Evolutionary conservation across 1,140 invertebrate genomes (phyloP).

Genomic region (Trypoxylus dichotomus): DNA sequence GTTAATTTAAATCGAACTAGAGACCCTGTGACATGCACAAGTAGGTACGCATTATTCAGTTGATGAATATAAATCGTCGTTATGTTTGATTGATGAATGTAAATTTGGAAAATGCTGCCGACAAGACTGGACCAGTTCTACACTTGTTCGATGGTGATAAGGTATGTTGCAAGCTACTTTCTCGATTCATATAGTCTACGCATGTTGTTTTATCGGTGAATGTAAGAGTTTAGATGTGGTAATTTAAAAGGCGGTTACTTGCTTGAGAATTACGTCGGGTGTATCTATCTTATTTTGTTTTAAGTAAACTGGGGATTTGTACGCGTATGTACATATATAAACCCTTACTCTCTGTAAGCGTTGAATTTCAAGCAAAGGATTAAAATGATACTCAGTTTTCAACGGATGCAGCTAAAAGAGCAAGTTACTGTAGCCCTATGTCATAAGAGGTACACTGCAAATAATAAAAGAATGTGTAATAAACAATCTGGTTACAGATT

Average conservation of each 20-base stretch:
- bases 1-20: constrained; percentile 1
- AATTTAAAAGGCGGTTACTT: no score
- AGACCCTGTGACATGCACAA: background rate
- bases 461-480: no score
- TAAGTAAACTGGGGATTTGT: no score
- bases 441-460: no score
- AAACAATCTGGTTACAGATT: no score
- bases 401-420: no score
- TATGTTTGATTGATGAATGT: constrained; percentile 10
- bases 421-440: no score
- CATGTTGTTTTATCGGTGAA: background rate
- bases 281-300: no score
- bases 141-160: background rate
- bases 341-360: no score
- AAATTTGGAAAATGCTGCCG: background rate
- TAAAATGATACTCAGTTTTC: no score
- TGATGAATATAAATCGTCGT: constrained; percentile 15
- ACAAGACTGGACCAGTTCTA: constrained; percentile 9
- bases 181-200: background rate
- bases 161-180: background rate
- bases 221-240: background rate
- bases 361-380: no score
- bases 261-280: background rate
- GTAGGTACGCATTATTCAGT: background rate
- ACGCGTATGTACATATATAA: no score